Base-by-base conservation (phyloP, 2,113 vertebrate species). In the Anser brachyrhynchus region DNA sequence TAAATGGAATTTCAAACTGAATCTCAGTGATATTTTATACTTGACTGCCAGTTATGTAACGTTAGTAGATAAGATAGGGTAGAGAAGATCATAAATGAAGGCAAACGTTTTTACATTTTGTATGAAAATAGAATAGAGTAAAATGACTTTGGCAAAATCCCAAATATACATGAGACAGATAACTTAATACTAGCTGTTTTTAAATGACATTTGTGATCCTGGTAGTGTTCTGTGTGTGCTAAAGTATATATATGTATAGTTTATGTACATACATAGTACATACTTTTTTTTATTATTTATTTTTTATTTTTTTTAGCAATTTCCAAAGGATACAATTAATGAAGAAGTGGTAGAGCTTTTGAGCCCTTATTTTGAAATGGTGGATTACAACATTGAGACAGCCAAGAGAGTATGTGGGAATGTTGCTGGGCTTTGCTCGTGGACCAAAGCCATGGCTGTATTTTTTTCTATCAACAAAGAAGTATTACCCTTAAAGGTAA, bases 381-480 rank as follows among this genome's bases (percentile, higher is more conserved):
- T 84, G 0, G 99, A 99, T 97, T 99, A 99, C 96, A 99, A 99
- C 94, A 99, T 99, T 9, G 99, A 99, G 95, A 99, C 98, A 28
- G 99, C 99, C 28, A 99, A 98, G 84, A 98, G 99, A 20, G 99
- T 99, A 5, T 99, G 99, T 91, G 99, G 99, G 22, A 99, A 99
- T 52, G 98, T 99, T 85, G 99, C 99, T 3, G 99, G 99, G 37
- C 99, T 99, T 71, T 99, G 99, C 82, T 99, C 99, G 13, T 99
- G 99, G 99, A 99, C 99, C 6, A 99, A 99, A 98, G 99, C 99
- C 35, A 99, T 99, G 99, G 99, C 98, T 8, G 95, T 98, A 13
- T 99, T 99, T 97, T 99, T 99, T 96, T 98, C 99, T 65, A 98
- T 99, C 90, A 99, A 99, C 97, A 99, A 99, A 97, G 99, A 99